These are phyloP conservation scores for Sterrhoptilus dennistouni DNA, from an alignment of 2,113 vertebrate genomes.

Conservation along the genomic window DNA sequence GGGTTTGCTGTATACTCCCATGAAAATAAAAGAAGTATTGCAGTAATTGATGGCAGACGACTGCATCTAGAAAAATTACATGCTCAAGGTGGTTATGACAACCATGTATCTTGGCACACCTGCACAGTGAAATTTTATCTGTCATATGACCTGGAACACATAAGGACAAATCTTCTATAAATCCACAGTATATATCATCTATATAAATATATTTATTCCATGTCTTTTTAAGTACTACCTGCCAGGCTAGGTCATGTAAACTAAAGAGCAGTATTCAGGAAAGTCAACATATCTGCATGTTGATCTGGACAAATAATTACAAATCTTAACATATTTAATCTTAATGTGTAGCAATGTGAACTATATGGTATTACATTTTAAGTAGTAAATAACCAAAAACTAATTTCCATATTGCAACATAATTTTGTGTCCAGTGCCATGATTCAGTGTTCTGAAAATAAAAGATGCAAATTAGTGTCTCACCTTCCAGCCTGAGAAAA, in stretches of 20 bases:
- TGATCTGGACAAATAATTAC: background rate
- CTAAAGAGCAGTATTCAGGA: background rate
- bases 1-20: background rate
- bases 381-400: background rate
- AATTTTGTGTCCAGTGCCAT: background rate
- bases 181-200: background rate
- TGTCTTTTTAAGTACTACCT: background rate
- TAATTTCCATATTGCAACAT: background rate
- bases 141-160: background rate
- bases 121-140: background rate
- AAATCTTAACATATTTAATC: background rate
- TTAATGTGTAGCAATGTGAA: background rate
- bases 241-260: background rate
- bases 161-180: background rate
- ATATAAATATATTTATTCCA: rapidly evolving
- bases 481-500: background rate
- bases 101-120: background rate
- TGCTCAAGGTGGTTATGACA: background rate
- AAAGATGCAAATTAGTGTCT: background rate
- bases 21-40: background rate
- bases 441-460: background rate
- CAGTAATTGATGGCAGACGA: background rate
- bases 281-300: background rate
- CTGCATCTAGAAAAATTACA: background rate
- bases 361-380: background rate